Percentiles rank a stretch among this genome's conserved stretches.
These are phyloP conservation scores for Eolophus roseicapilla DNA, from an alignment of 2,113 vertebrate species.

Conservation along the genomic window DNA sequence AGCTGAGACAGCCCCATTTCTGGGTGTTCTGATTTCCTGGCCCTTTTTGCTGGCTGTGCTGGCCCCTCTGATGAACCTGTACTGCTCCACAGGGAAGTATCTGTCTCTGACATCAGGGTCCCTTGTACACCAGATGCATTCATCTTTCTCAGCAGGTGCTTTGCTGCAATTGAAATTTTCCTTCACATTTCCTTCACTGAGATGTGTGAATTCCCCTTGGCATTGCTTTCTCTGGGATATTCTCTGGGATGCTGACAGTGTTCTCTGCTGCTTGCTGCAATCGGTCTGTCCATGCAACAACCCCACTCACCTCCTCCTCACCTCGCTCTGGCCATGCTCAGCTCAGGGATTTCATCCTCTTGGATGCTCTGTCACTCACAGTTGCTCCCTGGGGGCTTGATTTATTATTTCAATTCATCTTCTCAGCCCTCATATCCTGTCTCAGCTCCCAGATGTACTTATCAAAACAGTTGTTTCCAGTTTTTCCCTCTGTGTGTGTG, in stretches of 20 bases:
- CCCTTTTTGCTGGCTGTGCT: background rate
- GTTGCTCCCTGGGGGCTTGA: background rate
- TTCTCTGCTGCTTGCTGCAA: background rate
- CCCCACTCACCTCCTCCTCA: background rate
- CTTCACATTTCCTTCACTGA: background rate
- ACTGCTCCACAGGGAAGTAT: background rate
- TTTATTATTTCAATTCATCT: conserved; percentile 8
- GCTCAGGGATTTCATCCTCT: background rate
- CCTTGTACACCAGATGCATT: background rate
- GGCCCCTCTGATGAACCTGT: background rate
- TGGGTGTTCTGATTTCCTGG: background rate
- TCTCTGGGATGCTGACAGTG: background rate
- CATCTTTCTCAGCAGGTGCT: background rate
- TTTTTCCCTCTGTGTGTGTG: conserved; percentile 20
- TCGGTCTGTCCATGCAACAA: background rate
- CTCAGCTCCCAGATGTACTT: conserved; percentile 44
- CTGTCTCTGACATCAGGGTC: fast-evolving
- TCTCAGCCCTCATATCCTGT: conserved; percentile 49
- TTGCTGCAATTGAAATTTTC: background rate
- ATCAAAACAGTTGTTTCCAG: background rate
- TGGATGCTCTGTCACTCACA: background rate
- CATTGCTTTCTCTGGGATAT: background rate
- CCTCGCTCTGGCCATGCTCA: background rate
- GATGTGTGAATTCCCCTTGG: background rate
- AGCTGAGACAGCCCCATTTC: background rate